Evolutionary conservation across 2,797 vertebrate genomes (phyloP), one percentile per base, ranked within the genome.

Genomic region (Chelidonichthys spinosus): DNA sequence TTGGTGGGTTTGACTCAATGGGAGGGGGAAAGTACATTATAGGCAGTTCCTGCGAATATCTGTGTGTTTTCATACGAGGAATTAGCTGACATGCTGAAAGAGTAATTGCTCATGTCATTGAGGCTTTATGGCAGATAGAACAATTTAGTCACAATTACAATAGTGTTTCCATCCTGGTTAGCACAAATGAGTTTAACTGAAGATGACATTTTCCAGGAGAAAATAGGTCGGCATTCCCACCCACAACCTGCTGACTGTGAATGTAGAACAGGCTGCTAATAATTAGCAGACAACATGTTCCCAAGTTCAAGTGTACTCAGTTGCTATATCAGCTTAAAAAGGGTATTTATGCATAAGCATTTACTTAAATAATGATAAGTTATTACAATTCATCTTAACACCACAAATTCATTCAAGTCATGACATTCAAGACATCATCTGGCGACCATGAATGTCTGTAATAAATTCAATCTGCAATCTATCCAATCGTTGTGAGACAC

Each of bases 121-220:
- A 60, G 14, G 13, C 8, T 50, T 62, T 40, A 35, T 63, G 32
- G 5, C 5, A 62, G 50, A 59, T 44, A 44, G 13, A 55, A 36
- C 1, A 1, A 11, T 46, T 47, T 49, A n/a, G 10, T 56, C 39
- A 46, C 44, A 54, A 9, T 64, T 18, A 44, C 11, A 9, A 14
- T 54, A 9, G 59, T 37, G 47, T 68, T 53, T 63, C 33, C 7
- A 60, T 66, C n/a, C n/a, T 54, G 36, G 36, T 63, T 55, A 60
- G 43, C 39, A 39, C 11, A 61, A 43, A 43, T 14, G 33, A 5
- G 35, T 6, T 25, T 47, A 15, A 56, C 7, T 68, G 43, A n/a
- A 55, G 50, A 32, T 37, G 1, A 63, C 25, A n/a, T n/a, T 44
- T 9, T 44, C 17, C 7, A 46, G 17, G 63, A 61, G 39, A 44